Evolutionary conservation across 2,113 vertebrate species (phyloP).

Genomic region (Vireo altiloquus): DNA sequence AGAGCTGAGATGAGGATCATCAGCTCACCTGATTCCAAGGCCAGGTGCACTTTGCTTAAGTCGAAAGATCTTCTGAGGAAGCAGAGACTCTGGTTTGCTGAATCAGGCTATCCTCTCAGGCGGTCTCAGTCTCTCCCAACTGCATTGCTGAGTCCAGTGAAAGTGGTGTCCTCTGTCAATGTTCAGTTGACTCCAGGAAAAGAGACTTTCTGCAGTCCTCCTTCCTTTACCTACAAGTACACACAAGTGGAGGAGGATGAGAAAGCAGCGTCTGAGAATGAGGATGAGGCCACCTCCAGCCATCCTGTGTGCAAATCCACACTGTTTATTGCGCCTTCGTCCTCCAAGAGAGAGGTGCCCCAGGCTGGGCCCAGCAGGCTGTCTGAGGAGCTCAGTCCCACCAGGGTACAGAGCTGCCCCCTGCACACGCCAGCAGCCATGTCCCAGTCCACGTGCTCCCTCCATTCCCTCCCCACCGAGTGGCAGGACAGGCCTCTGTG

Average conservation of each 20-base stretch:
- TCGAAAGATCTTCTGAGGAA: constrained; percentile 71
- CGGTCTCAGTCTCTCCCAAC: constrained; percentile 90
- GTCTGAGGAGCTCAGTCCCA: constrained; percentile 30
- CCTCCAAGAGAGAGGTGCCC: constrained; percentile 35
- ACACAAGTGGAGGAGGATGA: constrained; percentile 37
- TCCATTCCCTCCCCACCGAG: constrained; percentile 78
- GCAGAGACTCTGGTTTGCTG: constrained; percentile 61
- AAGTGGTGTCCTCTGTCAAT: constrained; percentile 88
- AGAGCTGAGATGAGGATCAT: constrained; percentile 76
- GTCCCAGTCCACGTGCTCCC: constrained; percentile 78
- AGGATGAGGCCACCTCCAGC: background rate
- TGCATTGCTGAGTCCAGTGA: constrained; percentile 79
- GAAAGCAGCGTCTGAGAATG: background rate
- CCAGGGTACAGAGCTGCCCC: constrained; percentile 56
- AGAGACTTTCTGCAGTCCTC: constrained; percentile 78
- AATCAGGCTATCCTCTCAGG: constrained; percentile 75
- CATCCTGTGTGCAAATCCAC: constrained; percentile 72
- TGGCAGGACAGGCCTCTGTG: constrained; percentile 75
- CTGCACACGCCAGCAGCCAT: constrained; percentile 58
- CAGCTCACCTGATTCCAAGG: constrained; percentile 29
- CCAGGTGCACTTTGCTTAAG: constrained; percentile 66
- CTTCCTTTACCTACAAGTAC: constrained; percentile 85
- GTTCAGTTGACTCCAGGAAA: constrained; percentile 83
- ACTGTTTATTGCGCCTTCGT: constrained; percentile 69
- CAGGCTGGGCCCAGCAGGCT: background rate